Evolutionary conservation across 2,888 invertebrate genomes (phyloP), one percentile per base, ranked within the genome.

Genomic region (Lasioglossum lativentre): DNA sequence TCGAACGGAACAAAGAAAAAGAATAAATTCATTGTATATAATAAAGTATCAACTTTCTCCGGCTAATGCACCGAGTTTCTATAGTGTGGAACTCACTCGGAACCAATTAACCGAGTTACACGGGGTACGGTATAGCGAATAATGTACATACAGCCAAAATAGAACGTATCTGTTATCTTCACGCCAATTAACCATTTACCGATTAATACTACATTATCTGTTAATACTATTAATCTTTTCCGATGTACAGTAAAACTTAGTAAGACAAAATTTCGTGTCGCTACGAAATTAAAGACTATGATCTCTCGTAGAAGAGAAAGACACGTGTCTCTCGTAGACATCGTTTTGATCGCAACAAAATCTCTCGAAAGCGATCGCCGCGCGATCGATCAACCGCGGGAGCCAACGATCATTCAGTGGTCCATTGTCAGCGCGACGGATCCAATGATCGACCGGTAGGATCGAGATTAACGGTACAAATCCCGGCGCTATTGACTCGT

Each of bases 391-490:
- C 40, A 59, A 66, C 16, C 16, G 16, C 30, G 19, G n/a, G 34
- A 63, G 8, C 30, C 63, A 14, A 34, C 63, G 30, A 23, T 38
- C 38, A 10, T 68, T 75, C 75, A 4, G 42, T 5, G 23, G n/a
- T 38, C 23, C 23, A 68, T 75, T 59, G 45, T 42, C 75, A 23
- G 75, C 23, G 34, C 42, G 63, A 63, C 30, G 42, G 42, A 42
- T 30, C 63, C 63, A 27, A 34, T 63, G 73, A 72, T 72, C 40
- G 78, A 59, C 72, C 72, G 40, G 78, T 42, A 30, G 10, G 42
- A 59, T 45, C 16, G 8, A n/a, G 78, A 63, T 78, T 78, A 78
- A 78, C 78, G 78, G 78, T 78, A 78, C 71, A 42, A 30, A 30
- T 6, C 27, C 30, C 47, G 56, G 52, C 52, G 27, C 40, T 75